Conservation (phyloP, 2,113 vertebrate genomes). For the Onychorhynchus coronatus region DNA sequence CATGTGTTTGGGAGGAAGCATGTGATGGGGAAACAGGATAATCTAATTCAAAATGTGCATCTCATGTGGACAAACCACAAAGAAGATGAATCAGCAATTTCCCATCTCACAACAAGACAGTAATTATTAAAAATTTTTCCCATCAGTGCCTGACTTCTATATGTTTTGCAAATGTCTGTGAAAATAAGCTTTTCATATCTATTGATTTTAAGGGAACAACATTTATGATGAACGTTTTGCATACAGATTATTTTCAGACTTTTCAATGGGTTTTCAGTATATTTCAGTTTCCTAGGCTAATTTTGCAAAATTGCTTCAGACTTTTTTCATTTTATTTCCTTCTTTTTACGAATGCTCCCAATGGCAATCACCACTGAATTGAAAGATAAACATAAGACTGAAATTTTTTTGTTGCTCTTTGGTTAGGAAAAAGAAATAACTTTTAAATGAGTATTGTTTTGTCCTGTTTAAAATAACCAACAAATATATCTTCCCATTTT, state of each 20-base stretch:
- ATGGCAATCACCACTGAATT: background rate
- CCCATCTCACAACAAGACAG: background rate
- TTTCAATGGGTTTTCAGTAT: background rate
- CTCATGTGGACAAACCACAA: background rate
- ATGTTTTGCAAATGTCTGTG: background rate
- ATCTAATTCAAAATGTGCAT: background rate
- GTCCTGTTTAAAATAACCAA: background rate
- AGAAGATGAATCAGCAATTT: background rate
- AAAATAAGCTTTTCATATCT: background rate
- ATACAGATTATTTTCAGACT: slow-evolving; percentile 16
- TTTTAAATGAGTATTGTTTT: background rate
- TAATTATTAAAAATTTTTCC: background rate
- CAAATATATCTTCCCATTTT: background rate
- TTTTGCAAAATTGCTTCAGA: background rate
- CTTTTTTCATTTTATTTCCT: background rate
- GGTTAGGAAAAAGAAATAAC: background rate
- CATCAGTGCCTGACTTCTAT: background rate
- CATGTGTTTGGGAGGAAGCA: background rate
- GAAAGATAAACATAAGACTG: background rate
- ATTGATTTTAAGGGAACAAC: background rate
- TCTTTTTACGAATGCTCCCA: background rate
- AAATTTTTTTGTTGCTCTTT: background rate
- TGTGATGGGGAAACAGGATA: background rate
- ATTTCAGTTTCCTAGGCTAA: background rate
- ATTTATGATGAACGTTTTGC: slow-evolving; percentile 2